Conservation (phyloP, 2,797 vertebrate species). For the Cyclopterus lumpus region DNA sequence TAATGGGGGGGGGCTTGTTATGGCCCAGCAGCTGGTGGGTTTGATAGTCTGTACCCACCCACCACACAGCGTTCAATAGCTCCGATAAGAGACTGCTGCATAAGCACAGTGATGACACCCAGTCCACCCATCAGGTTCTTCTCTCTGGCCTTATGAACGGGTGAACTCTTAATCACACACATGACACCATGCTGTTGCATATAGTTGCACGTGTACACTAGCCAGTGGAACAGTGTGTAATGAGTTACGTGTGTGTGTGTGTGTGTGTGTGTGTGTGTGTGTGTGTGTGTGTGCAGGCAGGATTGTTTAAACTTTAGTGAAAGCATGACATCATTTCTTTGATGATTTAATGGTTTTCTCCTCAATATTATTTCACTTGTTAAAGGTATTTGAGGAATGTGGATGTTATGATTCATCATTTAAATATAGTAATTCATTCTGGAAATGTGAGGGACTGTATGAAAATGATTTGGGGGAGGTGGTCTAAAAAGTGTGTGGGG, state of each 20-base stretch:
- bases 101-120: slow-evolving; percentile 1
- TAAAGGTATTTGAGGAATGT: slow-evolving; percentile 29
- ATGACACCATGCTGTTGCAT: not conserved
- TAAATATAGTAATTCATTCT: slow-evolving; percentile 12
- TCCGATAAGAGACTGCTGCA: slow-evolving; percentile 20
- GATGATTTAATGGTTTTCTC: slow-evolving; percentile 31
- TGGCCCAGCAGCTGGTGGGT: not conserved
- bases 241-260: not conserved
- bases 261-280: slow-evolving; percentile 5
- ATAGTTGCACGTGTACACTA: not conserved
- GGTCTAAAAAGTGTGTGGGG: not conserved
- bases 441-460: slow-evolving; percentile 1
- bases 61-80: slow-evolving; percentile 14
- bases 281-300: slow-evolving; percentile 3
- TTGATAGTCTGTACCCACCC: not conserved
- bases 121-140: not conserved
- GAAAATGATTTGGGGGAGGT: slow-evolving; percentile 2
- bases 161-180: slow-evolving; percentile 3
- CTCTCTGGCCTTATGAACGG: not conserved
- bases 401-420: slow-evolving; percentile 1
- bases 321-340: slow-evolving; percentile 16
- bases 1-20: slow-evolving; percentile 27
- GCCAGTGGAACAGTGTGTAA: slow-evolving; percentile 11
- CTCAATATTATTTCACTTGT: slow-evolving; percentile 29
- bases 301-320: slow-evolving; percentile 15